phyloP scores from a whole-genome alignment of 1,140 invertebrate genomes.

The Danaus melanippus region DNA sequence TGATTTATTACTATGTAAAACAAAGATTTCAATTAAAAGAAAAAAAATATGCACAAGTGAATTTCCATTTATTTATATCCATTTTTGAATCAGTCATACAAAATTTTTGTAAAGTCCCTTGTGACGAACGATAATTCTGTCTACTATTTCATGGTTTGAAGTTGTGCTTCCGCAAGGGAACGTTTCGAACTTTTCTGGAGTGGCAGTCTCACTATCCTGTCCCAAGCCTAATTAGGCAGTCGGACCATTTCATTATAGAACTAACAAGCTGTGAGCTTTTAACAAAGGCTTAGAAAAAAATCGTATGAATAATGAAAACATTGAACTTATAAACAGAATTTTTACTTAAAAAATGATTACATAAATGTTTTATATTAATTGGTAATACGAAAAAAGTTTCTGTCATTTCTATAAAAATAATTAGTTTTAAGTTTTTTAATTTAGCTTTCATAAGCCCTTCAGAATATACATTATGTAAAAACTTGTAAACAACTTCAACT shows the following conservation, averaged over 20 bases:
- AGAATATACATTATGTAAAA: no score
- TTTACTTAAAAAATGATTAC: no score
- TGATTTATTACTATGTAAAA: neutral
- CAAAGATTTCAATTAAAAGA: neutral
- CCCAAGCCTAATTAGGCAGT: constrained; percentile 40
- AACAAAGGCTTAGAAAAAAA: constrained; percentile 15
- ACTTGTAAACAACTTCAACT: no score
- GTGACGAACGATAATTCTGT: constrained; percentile 33
- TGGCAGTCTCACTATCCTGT: constrained; percentile 35
- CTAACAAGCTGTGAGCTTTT: constrained; percentile 32
- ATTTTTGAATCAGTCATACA: no score
- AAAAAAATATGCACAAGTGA: constrained; percentile 2
- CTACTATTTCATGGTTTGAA: constrained; percentile 39
- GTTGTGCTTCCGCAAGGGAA: constrained; percentile 36
- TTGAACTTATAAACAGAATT: no score
- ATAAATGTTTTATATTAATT: no score
- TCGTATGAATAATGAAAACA: constrained; percentile 9
- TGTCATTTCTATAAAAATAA: no score
- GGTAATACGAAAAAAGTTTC: no score
- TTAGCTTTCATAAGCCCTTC: no score
- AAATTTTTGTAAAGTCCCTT: constrained; percentile 24
- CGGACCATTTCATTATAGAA: constrained; percentile 44
- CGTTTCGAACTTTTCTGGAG: constrained; percentile 45
- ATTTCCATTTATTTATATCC: neutral
- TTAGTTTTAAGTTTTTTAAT: no score